These are phyloP conservation scores for Apis dorsata DNA, from an alignment of 1,140 invertebrate species.

Conservation along the genomic window DNA sequence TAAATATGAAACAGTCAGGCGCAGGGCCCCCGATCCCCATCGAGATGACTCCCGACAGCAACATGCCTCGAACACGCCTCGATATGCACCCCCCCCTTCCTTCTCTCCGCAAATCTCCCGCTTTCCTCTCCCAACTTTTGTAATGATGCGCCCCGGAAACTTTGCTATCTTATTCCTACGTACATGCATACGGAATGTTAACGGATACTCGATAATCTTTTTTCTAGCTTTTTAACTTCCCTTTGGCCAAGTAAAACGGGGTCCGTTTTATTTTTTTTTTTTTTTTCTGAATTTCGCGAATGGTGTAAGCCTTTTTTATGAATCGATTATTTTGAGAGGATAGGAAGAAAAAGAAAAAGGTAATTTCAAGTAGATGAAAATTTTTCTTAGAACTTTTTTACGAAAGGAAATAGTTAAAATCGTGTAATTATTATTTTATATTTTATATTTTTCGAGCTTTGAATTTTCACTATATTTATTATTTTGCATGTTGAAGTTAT, in stretches of 20 bases:
- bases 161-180: conserved; percentile 29
- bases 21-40: conserved; percentile 74
- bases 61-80: conserved; percentile 63
- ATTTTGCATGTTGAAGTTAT: too few species aligned
- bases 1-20: conserved; percentile 80
- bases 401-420: too few species aligned
- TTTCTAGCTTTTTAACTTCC: neutral
- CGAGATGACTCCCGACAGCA: conserved; percentile 75
- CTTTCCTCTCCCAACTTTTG: conserved; percentile 53
- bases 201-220: conserved; percentile 18
- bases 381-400: neutral
- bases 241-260: neutral
- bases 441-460: too few species aligned
- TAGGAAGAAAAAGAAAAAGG: too few species aligned
- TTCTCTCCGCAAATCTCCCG: conserved; percentile 23
- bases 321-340: too few species aligned
- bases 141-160: conserved; percentile 41
- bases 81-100: conserved; percentile 12
- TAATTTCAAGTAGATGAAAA: neutral
- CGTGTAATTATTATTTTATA: too few species aligned
- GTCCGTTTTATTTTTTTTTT: neutral
- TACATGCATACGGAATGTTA: neutral
- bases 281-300: too few species aligned
- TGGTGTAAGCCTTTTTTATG: too few species aligned
- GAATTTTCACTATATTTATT: too few species aligned